Percentiles rank a stretch among this genome's conserved stretches.
phyloP scores from a whole-genome alignment of 2,113 vertebrate genomes.

The Stegastes partitus region DNA sequence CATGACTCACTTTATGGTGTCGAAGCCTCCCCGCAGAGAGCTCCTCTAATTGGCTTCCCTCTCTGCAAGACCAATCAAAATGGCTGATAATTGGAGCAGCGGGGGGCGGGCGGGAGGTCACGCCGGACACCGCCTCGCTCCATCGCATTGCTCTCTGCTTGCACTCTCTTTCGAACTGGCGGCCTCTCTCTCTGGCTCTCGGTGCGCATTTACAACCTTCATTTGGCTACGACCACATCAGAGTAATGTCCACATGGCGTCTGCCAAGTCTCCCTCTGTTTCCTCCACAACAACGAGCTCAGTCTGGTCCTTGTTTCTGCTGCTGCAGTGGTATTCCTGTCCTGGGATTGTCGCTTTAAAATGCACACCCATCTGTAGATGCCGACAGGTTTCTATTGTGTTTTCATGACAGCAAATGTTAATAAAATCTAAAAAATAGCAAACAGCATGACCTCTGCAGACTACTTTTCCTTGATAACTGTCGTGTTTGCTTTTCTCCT shows the following conservation, averaged over 20 bases:
- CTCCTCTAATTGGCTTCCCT: conserved; percentile 51
- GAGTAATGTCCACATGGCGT: neutral
- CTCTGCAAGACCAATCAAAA: conserved; percentile 61
- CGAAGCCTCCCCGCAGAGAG: conserved; percentile 42
- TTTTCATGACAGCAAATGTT: no score
- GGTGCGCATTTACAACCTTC: conserved; percentile 21
- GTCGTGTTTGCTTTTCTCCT: neutral
- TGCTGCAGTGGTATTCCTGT: neutral
- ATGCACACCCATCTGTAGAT: neutral
- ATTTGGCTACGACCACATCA: conserved; percentile 36
- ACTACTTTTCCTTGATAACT: neutral
- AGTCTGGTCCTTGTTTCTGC: neutral
- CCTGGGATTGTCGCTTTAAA: no score
- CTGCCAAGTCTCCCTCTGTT: conserved; percentile 15
- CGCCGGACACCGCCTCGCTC: conserved; percentile 10
- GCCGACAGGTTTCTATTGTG: no score
- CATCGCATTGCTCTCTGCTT: conserved; percentile 10
- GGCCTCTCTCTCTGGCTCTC: neutral
- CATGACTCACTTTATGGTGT: conserved; percentile 28
- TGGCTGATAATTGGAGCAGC: conserved; percentile 48
- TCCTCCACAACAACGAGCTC: neutral
- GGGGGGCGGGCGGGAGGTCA: conserved; percentile 10
- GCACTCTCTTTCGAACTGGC: neutral
- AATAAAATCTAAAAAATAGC: no score
- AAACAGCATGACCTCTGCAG: no score